Conservation (phyloP, 2,113 vertebrate genomes). For the Pelusios castaneus region DNA sequence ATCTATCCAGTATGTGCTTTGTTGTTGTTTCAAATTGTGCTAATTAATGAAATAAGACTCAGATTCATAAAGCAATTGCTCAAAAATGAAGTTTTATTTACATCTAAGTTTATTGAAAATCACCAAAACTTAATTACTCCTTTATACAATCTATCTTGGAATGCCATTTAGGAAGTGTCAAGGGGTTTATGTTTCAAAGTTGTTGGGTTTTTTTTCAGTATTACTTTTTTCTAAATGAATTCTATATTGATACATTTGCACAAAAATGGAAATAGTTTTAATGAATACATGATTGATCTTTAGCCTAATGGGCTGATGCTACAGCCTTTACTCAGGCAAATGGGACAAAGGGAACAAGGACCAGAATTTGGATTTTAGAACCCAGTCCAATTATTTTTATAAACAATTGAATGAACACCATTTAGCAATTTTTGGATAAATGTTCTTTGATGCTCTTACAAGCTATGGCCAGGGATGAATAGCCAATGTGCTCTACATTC, state of each 20-base stretch:
- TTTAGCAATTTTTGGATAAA: rapidly evolving
- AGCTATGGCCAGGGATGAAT: rapidly evolving
- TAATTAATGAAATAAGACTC: constrained; percentile 71
- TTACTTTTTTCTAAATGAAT: neutral
- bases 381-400: rapidly evolving
- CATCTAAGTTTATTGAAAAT: constrained; percentile 57
- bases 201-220: constrained; percentile 47
- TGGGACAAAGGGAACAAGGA: neutral
- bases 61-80: constrained; percentile 58
- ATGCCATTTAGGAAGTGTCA: neutral
- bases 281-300: neutral
- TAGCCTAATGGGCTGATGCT: neutral
- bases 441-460: rapidly evolving
- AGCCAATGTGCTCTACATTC: neutral
- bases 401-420: neutral
- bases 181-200: constrained; percentile 34
- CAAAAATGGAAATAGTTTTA: neutral
- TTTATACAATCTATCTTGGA: constrained; percentile 30
- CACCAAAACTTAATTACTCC: constrained; percentile 58
- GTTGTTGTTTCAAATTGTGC: constrained; percentile 46
- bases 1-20: constrained; percentile 48
- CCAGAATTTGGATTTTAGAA: rapidly evolving
- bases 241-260: neutral
- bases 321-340: neutral
- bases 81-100: constrained; percentile 65